Percentiles rank a stretch among this genome's conserved stretches.
Conservation (phyloP, 2,113 vertebrate species). For the Forbesichthys agassizii region DNA sequence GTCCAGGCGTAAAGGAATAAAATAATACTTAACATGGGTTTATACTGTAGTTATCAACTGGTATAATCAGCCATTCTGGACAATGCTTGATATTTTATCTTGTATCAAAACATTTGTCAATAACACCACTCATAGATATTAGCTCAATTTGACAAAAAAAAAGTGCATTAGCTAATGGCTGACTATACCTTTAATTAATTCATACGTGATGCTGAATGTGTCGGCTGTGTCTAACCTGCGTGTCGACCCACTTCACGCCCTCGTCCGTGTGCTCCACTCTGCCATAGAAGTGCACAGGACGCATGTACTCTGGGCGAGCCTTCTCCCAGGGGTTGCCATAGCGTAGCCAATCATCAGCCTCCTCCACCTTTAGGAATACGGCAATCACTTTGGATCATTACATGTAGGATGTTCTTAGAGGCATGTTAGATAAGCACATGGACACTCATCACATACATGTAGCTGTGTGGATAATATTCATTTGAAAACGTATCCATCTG, state of each 20-base stretch:
- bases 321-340: slow-evolving; percentile 96
- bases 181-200: background rate
- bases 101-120: no score
- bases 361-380: slow-evolving; percentile 79
- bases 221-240: slow-evolving; percentile 75
- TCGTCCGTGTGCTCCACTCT: slow-evolving; percentile 82
- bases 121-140: no score
- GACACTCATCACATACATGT: no score
- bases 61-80: no score
- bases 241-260: slow-evolving; percentile 87
- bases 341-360: slow-evolving; percentile 92
- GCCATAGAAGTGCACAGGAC: slow-evolving; percentile 88
- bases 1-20: background rate
- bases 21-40: background rate
- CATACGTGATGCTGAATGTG: background rate
- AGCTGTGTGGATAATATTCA: no score
- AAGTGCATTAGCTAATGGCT: no score
- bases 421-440: background rate
- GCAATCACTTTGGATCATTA: background rate
- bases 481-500: no score
- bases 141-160: no score
- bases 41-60: no score
- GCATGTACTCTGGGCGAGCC: slow-evolving; percentile 87
- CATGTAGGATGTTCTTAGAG: background rate
- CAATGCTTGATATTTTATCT: no score